These are phyloP conservation scores for Colletes gigas DNA, from an alignment of 1,140 invertebrate species.

Conservation along the genomic window DNA sequence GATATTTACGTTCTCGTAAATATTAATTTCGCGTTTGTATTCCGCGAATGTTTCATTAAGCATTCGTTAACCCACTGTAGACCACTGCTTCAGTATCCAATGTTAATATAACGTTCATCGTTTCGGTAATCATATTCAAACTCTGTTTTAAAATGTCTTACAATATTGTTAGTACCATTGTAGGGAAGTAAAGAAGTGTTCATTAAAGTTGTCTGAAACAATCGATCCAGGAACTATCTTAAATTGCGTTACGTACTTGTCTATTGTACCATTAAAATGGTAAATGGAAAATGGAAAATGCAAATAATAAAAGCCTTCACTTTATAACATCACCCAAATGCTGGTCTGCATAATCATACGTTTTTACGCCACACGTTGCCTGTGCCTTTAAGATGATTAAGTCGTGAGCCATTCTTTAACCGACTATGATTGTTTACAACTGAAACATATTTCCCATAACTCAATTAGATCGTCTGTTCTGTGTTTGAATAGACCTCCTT, in stretches of 20 bases:
- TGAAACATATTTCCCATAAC: neutral
- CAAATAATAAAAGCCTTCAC: neutral
- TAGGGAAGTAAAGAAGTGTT: neutral
- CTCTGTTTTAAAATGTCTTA: neutral
- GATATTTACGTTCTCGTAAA: neutral
- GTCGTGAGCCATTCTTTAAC: conserved; percentile 49
- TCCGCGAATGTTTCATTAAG: neutral
- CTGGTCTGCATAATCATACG: neutral
- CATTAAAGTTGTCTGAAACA: neutral
- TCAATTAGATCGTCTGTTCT: conserved; percentile 47
- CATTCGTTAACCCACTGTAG: conserved; percentile 1
- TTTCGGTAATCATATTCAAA: neutral
- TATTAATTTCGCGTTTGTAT: neutral
- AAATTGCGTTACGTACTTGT: neutral
- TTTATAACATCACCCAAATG: neutral
- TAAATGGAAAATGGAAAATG: neutral
- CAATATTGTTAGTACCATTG: neutral
- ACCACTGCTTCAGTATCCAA: neutral
- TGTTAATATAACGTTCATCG: neutral
- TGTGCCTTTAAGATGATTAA: conserved; percentile 77
- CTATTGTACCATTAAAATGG: neutral
- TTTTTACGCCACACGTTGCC: conserved; percentile 64
- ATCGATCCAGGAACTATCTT: neutral
- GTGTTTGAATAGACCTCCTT: conserved; percentile 74
- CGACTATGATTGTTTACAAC: neutral